Evolutionary conservation across 2,888 invertebrate species (phyloP).

Genomic region (Pycnomerus fuliginosus): DNA sequence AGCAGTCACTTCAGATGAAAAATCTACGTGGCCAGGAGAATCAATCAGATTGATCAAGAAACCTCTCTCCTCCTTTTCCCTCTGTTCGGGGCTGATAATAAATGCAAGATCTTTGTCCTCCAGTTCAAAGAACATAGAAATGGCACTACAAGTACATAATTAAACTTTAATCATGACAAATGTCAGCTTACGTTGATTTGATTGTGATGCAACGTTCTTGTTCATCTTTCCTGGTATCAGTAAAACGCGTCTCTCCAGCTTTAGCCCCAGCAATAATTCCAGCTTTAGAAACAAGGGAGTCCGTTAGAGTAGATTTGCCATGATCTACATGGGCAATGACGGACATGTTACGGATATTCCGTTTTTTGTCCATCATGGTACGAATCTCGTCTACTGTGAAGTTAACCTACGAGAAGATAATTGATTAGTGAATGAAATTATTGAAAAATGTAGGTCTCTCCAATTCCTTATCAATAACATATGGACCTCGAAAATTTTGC

Average conservation of each 20-base stretch:
- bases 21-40: constrained; percentile 99
- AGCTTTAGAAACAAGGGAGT: constrained; percentile 98
- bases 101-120: constrained; percentile 91
- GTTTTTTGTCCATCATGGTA: constrained; percentile 99
- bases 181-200: constrained; percentile 84
- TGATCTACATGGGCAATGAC: constrained; percentile 99
- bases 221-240: constrained; percentile 99
- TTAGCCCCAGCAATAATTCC: constrained; percentile 99
- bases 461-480: too few species aligned
- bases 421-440: not conserved
- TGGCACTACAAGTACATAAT: too few species aligned
- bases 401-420: constrained; percentile 78
- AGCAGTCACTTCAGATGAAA: constrained; percentile 99
- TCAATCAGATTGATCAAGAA: constrained; percentile 99
- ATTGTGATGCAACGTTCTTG: constrained; percentile 99
- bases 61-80: constrained; percentile 87
- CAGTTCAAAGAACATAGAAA: constrained; percentile 99
- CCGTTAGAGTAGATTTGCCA: constrained; percentile 98
- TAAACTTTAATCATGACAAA: too few species aligned
- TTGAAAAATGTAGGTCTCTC: not conserved
- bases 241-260: constrained; percentile 98
- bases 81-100: constrained; percentile 88
- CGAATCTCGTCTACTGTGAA: constrained; percentile 99
- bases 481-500: not conserved
- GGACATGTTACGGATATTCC: constrained; percentile 99